Base-by-base conservation (phyloP, 2,113 vertebrate species). In the Lethenteron reissneri region DNA sequence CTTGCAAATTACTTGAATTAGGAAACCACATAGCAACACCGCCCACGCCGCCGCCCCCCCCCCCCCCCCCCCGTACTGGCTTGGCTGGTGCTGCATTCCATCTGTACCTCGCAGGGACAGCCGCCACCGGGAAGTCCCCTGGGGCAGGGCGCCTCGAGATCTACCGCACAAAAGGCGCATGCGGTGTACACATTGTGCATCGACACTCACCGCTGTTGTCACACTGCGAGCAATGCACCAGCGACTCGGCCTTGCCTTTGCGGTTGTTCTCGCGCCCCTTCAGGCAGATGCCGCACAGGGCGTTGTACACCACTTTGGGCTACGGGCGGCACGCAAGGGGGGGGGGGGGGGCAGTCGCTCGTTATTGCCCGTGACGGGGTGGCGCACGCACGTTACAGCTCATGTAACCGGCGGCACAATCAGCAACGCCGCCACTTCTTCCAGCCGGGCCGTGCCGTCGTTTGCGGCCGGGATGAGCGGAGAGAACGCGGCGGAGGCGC, bases 201-300 rank as follows among this genome's bases (percentile, higher is more conserved):
- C 69, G 19, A 69, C 80, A 92, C 94, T 95, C 80, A 99, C 94
- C 94, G 41, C 92, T 99, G 80, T 92, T 96, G 59, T 87, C 87
- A 83, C 94, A 99, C 78, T 99, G 92, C 82, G 90, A 99, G 89
- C 94, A 99, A 84, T 94, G 89, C 84, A 99, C 92, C 79, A 99
- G 94, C 73, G 85, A 82, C 80, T 99, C 94, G 74, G 91, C 82
- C 76, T 86, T 92, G 80, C 88, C 89, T 83, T 83, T 92, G 88
- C 82, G 92, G 90, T 90, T 91, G 84, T 87, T 85, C 82, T 97
- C 91, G 87, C 92, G 94, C 89, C 94, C 92, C 91, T 89, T 95
- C 90, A 95, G 89, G 88, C 94, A 99, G 88, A 99, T 94, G 81
- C 94, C 94, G 96, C 94, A 99, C 82, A 99, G 85, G 84, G 91